Percentiles rank a stretch among this genome's conserved stretches.
These are phyloP conservation scores for Catharus fuscescens DNA, from an alignment of 2,113 vertebrate species.

Conservation along the genomic window DNA sequence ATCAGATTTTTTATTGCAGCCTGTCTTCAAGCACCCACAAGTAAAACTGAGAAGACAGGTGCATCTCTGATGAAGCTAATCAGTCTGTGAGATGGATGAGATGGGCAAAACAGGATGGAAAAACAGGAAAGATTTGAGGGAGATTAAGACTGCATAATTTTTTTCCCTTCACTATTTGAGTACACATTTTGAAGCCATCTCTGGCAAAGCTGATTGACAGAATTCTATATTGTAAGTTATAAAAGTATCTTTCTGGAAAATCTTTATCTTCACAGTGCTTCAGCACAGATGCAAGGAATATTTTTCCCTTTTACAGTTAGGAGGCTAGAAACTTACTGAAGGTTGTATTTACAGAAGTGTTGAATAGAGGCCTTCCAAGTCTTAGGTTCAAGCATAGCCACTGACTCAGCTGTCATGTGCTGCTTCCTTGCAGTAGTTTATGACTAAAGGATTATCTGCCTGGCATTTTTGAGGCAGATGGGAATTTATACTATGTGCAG, in stretches of 20 bases:
- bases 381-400: background rate
- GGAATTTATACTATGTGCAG: background rate
- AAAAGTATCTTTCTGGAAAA: background rate
- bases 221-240: conserved; percentile 6
- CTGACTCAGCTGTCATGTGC: background rate
- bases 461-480: background rate
- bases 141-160: background rate
- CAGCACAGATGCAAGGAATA: background rate
- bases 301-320: background rate
- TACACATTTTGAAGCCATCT: background rate
- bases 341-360: background rate
- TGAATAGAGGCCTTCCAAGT: background rate
- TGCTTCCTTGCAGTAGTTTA: background rate
- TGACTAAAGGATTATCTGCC: background rate
- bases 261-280: background rate
- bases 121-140: background rate
- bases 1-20: background rate
- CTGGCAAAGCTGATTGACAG: conserved; percentile 6
- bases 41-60: background rate
- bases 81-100: background rate
- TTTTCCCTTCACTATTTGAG: background rate
- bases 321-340: background rate
- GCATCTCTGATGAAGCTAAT: background rate
- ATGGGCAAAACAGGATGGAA: background rate
- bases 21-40: background rate